Conservation (phyloP, 2,888 invertebrate genomes). For the Lasioglossum villosulum region DNA sequence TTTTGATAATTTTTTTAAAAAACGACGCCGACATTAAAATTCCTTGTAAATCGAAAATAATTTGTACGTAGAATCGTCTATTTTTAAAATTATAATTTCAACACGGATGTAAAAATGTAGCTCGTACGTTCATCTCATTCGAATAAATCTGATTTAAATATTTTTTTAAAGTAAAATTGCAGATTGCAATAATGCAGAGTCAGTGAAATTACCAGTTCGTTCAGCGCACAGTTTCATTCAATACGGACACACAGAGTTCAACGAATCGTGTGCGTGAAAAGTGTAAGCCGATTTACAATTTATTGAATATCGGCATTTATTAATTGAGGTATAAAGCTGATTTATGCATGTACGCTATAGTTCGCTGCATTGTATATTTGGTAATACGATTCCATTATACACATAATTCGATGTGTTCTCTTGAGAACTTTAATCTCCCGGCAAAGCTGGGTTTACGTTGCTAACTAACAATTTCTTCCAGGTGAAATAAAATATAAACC, state of each 20-base stretch:
- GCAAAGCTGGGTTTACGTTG: background rate
- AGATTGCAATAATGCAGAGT: background rate
- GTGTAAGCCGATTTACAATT: constrained; percentile 3
- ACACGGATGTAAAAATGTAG: background rate
- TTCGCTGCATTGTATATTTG: background rate
- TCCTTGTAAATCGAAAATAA: background rate
- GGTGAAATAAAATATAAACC: background rate
- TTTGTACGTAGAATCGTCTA: background rate
- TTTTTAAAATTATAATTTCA: background rate
- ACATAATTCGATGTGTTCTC: background rate
- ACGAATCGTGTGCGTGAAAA: background rate
- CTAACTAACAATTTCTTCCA: background rate
- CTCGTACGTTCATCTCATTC: background rate
- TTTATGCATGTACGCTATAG: background rate
- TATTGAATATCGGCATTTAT: background rate
- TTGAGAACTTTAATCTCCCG: background rate
- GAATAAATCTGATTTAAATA: background rate
- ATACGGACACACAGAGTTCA: background rate
- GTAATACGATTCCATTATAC: background rate
- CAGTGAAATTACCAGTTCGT: background rate
- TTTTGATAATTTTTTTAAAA: no score
- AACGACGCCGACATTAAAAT: background rate
- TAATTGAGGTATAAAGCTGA: background rate
- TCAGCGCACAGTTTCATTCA: background rate
- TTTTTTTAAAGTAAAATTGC: background rate